Base-by-base conservation (phyloP, 1,140 invertebrate species). In the Apis mellifera region DNA sequence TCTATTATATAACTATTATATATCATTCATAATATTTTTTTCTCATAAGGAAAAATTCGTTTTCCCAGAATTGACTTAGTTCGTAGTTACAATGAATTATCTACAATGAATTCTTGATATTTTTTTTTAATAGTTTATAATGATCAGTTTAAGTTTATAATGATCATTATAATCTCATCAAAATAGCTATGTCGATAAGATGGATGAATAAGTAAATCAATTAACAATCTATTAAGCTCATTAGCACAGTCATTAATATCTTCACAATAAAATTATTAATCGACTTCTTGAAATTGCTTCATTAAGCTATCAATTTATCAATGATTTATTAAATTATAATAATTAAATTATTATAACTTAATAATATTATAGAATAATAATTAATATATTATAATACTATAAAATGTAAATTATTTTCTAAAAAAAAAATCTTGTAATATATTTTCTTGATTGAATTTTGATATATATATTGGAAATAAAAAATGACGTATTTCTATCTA, bases 201-300 rank as follows among this genome's bases (percentile, higher is more conserved):
- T 19, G 2, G 11, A n/a, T 23, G 32, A 70, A n/a, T n/a, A 19
- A 78, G 2, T 15, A 4, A 60, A 60, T 72, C 69, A 13, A 73
- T 64, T 64, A 64, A 52, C 15, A 19, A n/a, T n/a, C n/a, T n/a
- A n/a, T n/a, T n/a, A n/a, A n/a, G 26, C 23, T 73, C 69, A 62
- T 79, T 79, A 62, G 11, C 17, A 15, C 7, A 60, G 26, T 72
- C 69, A 26, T 79, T 79, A 79, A 64, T 26, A 72, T 19, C 8
- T 72, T 21, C 26, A 73, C 12, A 50, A 64, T 32, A 13, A 7
- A 11, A 4, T 9, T 12, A 72, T 62, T 72, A 57, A 32, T 72
- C 15, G 50, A 1, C 15, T 32, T 7, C 21, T 60, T 54, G 23
- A 73, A 12, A 42, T 9, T 54, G 21, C 2, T 19, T 52, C 32